Base-by-base conservation (phyloP, 2,888 invertebrate genomes). In the Digitonthophagus gazella region DNA sequence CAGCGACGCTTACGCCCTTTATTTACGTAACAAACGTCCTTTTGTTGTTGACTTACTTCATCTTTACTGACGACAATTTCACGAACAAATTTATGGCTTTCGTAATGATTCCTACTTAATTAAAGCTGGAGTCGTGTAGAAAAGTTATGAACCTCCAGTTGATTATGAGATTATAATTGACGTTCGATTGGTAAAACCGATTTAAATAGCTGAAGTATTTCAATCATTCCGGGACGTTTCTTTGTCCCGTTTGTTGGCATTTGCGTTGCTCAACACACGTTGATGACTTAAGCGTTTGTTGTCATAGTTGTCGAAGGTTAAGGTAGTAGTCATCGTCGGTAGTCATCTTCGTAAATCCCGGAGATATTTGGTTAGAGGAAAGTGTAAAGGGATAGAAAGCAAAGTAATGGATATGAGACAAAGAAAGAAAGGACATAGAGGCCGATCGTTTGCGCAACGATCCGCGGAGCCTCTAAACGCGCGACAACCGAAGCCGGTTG, bases 281-380 rank as follows among this genome's bases (percentile, higher is more conserved):
- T 19, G 20, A 61, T 61, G 61, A 61, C 61, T 61, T 61, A 18
- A 61, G 16, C 61, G 18, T 57, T 16, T 18, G 18, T 61, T n/a
- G 20, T 61, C 61, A 18, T 61, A 18, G 61, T 61, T 61, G 61
- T 61, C 61, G 18, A 61, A 61, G 61, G 61, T 61, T 61, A 61
- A 61, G 61, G 61, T 61, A 61, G 61, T 44, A 44, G 28, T 44
- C 28, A 44, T 44, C 28, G 8, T 44, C 28, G 11, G 28, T 44
- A 44, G 28, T 6, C 28, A 44, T 44, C 28, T 11, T 44, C 28
- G 11, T 44, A 44, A 44, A 11, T 44, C 28, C 3, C 28, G 28
- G 8, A 44, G 6, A 8, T 44, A 8, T 44, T 44, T 44, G 6
- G 11, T 11, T 11, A 8, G 1, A 44, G 28, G 28, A 44, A 44